Base-by-base conservation (phyloP, 2,113 vertebrate species). In the Dasyprocta punctata region DNA sequence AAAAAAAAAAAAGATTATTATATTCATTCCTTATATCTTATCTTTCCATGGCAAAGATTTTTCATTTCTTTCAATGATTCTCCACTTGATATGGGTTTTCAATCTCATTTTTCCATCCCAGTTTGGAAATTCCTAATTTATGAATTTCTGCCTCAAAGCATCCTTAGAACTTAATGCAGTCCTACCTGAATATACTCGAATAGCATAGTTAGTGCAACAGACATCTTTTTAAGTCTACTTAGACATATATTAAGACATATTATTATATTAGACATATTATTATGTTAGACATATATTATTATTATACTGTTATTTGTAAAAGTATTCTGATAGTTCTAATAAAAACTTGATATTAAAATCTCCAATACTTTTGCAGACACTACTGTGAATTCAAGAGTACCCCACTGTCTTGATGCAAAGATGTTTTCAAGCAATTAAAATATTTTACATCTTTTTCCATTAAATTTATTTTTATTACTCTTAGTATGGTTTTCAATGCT, bases 371-470 rank as follows among this genome's bases (percentile, higher is more conserved):
- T 96, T 95, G 75, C 52, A 86, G 30, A 38, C 10, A 60, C 26
- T 63, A 41, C 10, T 97, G n/a, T 69, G 22, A 90, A 94, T 19
- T 14, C 65, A 87, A 82, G n/a, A 33, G 44, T 65, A 71, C 54
- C n/a, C n/a, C n/a, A n/a, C n/a, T n/a, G 56, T 88, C 4, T 41
- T 95, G 13, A 85, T 36, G 12, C 77, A 24, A 95, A 71, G 7
- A 49, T 94, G 36, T 92, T 92, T 97, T 65, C 67, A 77, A 89
- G 94, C 16, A 86, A 65, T 17, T 78, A 3, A 54, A 87, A 36
- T 78, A 86, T 90, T 91, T 97, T 71, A 75, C 0, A 88, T 75
- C 16, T 30, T 65, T 86, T 71, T 24, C 41, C 36, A 36, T 77
- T 93, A 96, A 92, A 87, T 10, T 47, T 73, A 33, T 60, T 82